phyloP scores from a whole-genome alignment of 2,888 invertebrate species.

The Ophion slaviceki region DNA sequence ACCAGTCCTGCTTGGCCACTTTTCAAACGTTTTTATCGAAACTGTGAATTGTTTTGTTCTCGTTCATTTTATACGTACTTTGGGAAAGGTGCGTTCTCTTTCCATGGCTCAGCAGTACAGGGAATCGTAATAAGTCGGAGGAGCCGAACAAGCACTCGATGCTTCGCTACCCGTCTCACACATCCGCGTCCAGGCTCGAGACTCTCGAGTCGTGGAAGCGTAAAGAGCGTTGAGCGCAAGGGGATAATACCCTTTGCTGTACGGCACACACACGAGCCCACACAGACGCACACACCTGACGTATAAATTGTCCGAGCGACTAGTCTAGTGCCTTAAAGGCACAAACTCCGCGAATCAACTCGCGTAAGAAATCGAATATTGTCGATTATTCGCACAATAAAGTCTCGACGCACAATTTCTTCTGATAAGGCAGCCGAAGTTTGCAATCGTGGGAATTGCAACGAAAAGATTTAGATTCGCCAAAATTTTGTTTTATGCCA shows the following conservation, averaged over 20 bases:
- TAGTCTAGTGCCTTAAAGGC: slow-evolving; percentile 20
- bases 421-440: too few species aligned
- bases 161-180: slow-evolving; percentile 66
- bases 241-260: slow-evolving; percentile 63
- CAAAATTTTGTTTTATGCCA: too few species aligned
- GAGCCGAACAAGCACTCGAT: slow-evolving; percentile 63
- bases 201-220: slow-evolving; percentile 66
- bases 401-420: too few species aligned
- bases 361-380: slow-evolving; percentile 1
- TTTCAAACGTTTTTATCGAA: background rate
- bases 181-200: slow-evolving; percentile 63
- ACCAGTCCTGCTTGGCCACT: background rate
- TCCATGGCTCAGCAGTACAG: slow-evolving; percentile 59
- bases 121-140: slow-evolving; percentile 60
- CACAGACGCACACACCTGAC: background rate
- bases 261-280: slow-evolving; percentile 39
- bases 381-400: too few species aligned
- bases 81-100: slow-evolving; percentile 55
- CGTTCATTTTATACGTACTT: slow-evolving; percentile 43
- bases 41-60: background rate
- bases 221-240: slow-evolving; percentile 65
- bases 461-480: too few species aligned
- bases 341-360: slow-evolving; percentile 18
- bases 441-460: too few species aligned
- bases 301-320: slow-evolving; percentile 23